These are phyloP conservation scores for Alloscopus bannaensis DNA, from an alignment of 2,888 invertebrate species.

Conservation along the genomic window DNA sequence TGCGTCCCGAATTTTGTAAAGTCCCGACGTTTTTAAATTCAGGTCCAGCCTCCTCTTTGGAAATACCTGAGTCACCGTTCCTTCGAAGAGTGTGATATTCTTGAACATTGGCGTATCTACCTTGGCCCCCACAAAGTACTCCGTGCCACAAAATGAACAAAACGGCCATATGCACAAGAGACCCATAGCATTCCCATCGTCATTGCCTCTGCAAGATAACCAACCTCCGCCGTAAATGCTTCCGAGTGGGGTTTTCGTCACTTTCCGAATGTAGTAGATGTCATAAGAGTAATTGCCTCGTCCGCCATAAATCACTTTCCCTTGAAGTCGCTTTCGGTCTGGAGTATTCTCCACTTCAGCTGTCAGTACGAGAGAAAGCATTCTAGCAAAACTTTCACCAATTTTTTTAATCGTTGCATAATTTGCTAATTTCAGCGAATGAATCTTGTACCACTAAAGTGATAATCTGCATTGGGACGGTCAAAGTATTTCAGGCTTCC, in stretches of 20 bases:
- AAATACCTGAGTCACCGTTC: slow-evolving; percentile 22
- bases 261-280: slow-evolving; percentile 16
- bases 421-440: too few species aligned
- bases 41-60: slow-evolving; percentile 8
- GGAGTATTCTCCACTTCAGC: slow-evolving; percentile 25
- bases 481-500: too few species aligned
- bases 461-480: too few species aligned
- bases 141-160: slow-evolving; percentile 39
- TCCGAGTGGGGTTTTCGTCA: neutral
- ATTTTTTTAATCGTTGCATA: too few species aligned
- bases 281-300: slow-evolving; percentile 20
- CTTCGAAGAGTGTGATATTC: slow-evolving; percentile 30
- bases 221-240: neutral
- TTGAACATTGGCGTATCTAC: slow-evolving; percentile 23
- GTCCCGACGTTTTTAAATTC: neutral
- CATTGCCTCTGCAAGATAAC: neutral
- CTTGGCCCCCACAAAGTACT: slow-evolving; percentile 29
- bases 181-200: neutral
- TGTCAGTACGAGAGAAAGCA: slow-evolving; percentile 9
- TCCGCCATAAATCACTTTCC: neutral
- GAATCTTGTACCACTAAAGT: too few species aligned
- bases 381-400: neutral
- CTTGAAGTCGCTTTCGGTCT: slow-evolving; percentile 13
- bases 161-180: slow-evolving; percentile 42
- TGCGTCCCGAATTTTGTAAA: neutral